A percentile compares a stretch with the other conserved stretches of the same genome.
These are phyloP conservation scores for Alexandromys fortis DNA, from an alignment of 2,113 vertebrate species.

Conservation along the genomic window DNA sequence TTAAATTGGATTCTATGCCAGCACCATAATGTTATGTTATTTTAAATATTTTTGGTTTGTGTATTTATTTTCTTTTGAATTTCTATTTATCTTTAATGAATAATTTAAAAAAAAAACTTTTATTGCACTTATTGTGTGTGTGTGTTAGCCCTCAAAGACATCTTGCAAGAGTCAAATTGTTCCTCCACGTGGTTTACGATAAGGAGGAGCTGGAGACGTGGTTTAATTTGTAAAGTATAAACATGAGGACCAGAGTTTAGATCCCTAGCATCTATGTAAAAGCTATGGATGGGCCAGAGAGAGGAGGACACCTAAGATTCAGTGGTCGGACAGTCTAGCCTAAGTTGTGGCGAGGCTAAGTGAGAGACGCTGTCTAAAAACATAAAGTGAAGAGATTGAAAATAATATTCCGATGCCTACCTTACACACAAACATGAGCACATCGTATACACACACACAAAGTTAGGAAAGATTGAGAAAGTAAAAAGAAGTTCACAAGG, in stretches of 20 bases:
- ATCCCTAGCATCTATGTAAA: not conserved
- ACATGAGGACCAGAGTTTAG: not conserved
- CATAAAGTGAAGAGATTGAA: not conserved
- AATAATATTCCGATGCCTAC: not conserved
- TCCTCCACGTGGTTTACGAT: not conserved
- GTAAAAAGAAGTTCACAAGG: not conserved
- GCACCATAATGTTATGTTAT: not conserved
- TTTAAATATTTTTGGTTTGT: not conserved
- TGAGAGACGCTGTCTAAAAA: not conserved
- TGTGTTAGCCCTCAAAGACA: not conserved
- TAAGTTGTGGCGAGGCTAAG: not conserved
- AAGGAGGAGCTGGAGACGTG: not conserved
- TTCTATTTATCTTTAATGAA: not conserved
- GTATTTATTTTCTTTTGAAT: not conserved
- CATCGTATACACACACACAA: no score
- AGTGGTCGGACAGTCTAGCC: not conserved
- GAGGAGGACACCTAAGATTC: not conserved
- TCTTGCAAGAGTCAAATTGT: no score
- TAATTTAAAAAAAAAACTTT: not conserved
- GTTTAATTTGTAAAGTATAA: not conserved
- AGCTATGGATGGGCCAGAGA: no score
- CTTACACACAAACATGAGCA: not conserved
- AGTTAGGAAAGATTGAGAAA: not conserved
- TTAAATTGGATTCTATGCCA: not conserved
- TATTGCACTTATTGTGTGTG: not conserved